phyloP scores from a whole-genome alignment of 2,113 vertebrate species.

The Megaceryle torquata region DNA sequence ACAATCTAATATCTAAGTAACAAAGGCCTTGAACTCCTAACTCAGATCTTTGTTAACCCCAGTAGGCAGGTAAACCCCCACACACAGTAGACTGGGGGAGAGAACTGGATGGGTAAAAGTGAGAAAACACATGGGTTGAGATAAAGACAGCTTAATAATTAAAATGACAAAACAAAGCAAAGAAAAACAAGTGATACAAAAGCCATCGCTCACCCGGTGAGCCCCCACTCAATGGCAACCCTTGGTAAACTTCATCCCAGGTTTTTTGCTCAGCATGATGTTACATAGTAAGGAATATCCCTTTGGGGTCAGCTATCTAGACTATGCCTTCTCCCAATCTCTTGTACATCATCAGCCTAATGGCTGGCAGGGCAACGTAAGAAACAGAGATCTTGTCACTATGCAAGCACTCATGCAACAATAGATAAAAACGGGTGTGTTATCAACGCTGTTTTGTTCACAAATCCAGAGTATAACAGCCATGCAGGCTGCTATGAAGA shows the following conservation, averaged over 20 bases:
- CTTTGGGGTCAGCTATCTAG: background rate
- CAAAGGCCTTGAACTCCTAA: background rate
- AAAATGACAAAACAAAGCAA: background rate
- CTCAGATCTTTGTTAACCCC: background rate
- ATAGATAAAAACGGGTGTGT: background rate
- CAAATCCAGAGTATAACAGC: background rate
- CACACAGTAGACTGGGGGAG: background rate
- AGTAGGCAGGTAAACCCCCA: background rate
- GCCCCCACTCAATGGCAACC: background rate
- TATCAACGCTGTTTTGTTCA: background rate
- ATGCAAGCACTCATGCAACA: background rate
- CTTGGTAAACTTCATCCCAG: background rate
- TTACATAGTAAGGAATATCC: background rate
- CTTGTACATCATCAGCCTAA: background rate
- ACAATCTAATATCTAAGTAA: background rate
- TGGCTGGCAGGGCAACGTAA: background rate
- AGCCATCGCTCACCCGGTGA: background rate
- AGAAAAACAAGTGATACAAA: background rate
- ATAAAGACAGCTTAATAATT: background rate
- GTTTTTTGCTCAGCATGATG: rapidly evolving
- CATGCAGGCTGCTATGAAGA: background rate
- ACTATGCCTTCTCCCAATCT: background rate
- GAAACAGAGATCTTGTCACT: background rate
- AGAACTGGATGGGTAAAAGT: background rate
- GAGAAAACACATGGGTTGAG: background rate